These are phyloP conservation scores for Porites australiensis DNA, from an alignment of 64 coral and sea anemone genomes.

Conservation along the genomic window DNA sequence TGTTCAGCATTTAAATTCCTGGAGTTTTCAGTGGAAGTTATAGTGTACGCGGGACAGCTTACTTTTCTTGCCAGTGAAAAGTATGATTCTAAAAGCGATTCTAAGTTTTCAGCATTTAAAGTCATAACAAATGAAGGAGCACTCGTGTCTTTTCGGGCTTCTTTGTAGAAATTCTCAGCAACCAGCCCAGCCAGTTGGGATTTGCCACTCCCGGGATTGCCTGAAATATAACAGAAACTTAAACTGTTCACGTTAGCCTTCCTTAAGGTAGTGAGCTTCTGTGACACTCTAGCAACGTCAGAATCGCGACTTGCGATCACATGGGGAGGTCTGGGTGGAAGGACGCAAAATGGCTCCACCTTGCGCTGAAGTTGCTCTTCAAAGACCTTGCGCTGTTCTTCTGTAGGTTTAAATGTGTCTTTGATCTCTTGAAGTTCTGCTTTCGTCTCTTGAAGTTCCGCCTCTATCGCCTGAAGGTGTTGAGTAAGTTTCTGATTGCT, in stretches of 20 bases:
- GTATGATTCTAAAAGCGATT: too few relatives aligned
- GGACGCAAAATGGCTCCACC: constrained; percentile 20
- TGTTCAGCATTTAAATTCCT: not conserved
- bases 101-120: too few relatives aligned
- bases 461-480: not conserved
- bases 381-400: constrained; percentile 18
- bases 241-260: not conserved
- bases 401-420: not conserved
- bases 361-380: constrained; percentile 32
- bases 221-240: constrained; percentile 1
- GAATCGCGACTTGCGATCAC: not conserved
- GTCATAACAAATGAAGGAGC: too few relatives aligned
- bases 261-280: not conserved
- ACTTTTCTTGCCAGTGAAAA: not conserved
- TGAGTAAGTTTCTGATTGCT: not conserved
- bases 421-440: too few relatives aligned
- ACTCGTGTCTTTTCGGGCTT: too few relatives aligned
- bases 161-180: not conserved
- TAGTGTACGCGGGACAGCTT: not conserved
- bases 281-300: not conserved
- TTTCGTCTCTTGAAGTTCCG: too few relatives aligned
- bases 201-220: constrained; percentile 30
- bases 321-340: constrained; percentile 22
- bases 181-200: constrained; percentile 32
- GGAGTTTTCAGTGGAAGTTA: not conserved